Conservation (phyloP, 2,113 vertebrate species). For the Apteryx mantelli region DNA sequence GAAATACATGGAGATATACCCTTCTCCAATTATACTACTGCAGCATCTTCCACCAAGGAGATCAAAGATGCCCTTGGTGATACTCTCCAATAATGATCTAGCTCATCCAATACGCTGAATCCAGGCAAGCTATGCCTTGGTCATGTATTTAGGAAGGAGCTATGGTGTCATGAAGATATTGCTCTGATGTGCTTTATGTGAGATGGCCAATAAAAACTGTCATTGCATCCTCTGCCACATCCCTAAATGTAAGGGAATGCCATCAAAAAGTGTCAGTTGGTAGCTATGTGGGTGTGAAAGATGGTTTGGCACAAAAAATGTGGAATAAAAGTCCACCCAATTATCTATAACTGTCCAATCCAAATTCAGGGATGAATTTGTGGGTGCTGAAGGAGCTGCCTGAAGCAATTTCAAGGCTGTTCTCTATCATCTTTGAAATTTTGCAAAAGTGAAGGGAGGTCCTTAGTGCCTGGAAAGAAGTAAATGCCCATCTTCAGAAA, state of each 20-base stretch:
- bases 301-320: neutral
- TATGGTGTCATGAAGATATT: neutral
- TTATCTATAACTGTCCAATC: neutral
- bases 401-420: neutral
- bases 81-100: neutral
- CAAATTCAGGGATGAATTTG: neutral
- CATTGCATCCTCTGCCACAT: neutral
- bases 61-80: neutral
- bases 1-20: neutral
- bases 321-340: neutral
- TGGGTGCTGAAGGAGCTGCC: neutral
- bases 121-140: neutral
- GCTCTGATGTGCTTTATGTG: fast-evolving
- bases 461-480: neutral
- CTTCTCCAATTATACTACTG: neutral
- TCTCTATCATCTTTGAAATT: neutral
- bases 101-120: neutral
- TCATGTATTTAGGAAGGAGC: neutral
- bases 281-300: neutral
- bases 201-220: neutral
- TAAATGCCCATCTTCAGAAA: neutral
- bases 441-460: neutral
- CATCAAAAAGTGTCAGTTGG: neutral
- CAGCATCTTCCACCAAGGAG: neutral
- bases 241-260: neutral